Base-by-base conservation (phyloP, 2,113 vertebrate genomes). In the Blennius ocellaris region DNA sequence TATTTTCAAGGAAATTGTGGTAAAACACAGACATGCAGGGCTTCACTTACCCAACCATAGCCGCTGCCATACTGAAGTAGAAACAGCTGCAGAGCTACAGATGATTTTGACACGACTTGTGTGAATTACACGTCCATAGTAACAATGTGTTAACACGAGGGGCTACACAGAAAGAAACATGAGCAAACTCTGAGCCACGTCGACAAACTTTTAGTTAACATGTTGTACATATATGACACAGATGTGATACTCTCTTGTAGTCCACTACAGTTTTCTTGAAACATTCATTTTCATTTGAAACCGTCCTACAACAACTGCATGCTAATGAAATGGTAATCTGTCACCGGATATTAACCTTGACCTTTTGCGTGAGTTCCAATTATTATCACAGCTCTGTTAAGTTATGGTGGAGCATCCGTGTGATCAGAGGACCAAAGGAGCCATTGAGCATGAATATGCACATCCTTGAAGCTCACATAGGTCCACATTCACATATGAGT, bases 401-500 rank as follows among this genome's bases (percentile, higher is more conserved):
- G 21, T 71, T 61, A 54, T 61, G 40, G 64, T 21, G 57, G 73
- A 78, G 82, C 45, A 60, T 78, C 41, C 14, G 65, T 64, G 65
- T 76, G 78, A 76, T 73, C 61, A 48, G n/a, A 72, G 48, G 73
- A 83, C 73, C 17, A 6, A 65, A 66, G 59, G 78, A 86, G 70
- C 75, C 44, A 11, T 36, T 66, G 59, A 48, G 69, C 57, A 49
- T 14, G 73, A 64, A 73, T 43, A 59, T 17, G 12, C 70, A 56
- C 56, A 53, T 59, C 65, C 60, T 68, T 52, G 51, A 30, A 70
- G 69, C 72, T 87, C 77, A 57, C 56, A 41, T 70, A 90, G 87
- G 82, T 90, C 88, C 83, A 82, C 80, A 89, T 80, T 85, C 83
- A 84, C 85, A 11, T 69, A 55, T 69, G 62, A 44, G 58, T 62